phyloP scores from a whole-genome alignment of 1,140 invertebrate species.

The Chrysomallon squamiferum region DNA sequence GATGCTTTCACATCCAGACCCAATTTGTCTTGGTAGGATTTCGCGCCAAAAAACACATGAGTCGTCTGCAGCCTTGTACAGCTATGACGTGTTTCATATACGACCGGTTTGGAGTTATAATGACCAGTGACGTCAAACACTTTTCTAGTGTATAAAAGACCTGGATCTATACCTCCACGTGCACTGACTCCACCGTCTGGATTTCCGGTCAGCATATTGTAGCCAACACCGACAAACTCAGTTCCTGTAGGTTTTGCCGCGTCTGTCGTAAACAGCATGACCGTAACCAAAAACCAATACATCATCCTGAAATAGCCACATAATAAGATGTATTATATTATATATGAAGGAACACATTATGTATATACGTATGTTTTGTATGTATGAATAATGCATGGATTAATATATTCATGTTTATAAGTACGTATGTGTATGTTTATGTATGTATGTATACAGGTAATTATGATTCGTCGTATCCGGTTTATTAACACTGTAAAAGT shows the following conservation, averaged over 20 bases:
- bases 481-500: no score
- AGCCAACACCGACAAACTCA: conserved; percentile 32
- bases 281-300: not conserved
- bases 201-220: conserved; percentile 35
- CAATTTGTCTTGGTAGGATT: conserved; percentile 37
- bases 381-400: no score
- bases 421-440: no score
- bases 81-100: conserved; percentile 21
- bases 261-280: not conserved
- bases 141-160: conserved; percentile 21
- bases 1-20: conserved; percentile 16
- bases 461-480: no score
- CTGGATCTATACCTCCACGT: conserved; percentile 32
- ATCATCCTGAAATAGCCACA: no score
- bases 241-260: not conserved
- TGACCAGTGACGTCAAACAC: not conserved
- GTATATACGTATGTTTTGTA: no score
- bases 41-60: conserved; percentile 25
- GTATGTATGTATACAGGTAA: no score
- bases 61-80: conserved; percentile 12
- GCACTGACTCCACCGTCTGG: conserved; percentile 24
- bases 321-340: no score
- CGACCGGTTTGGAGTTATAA: conserved; percentile 10
- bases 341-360: no score
- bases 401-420: no score